Evolutionary conservation across 2,113 vertebrate species (phyloP), one percentile per base, ranked within the genome.

Genomic region (Acanthochromis polyacanthus): DNA sequence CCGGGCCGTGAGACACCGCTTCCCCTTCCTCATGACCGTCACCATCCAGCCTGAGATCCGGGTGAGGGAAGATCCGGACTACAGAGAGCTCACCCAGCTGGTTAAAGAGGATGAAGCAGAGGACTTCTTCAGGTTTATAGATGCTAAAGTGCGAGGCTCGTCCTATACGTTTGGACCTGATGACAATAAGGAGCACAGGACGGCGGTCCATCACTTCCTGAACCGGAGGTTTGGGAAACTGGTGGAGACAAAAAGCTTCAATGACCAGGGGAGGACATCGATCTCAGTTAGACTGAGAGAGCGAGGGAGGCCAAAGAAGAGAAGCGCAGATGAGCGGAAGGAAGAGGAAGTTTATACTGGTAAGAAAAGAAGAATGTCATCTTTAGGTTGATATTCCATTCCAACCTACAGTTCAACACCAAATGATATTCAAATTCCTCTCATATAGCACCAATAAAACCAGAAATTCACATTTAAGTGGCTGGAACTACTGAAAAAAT

Each of bases 231-330:
- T 98, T 57, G 98, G 97, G 16, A 98, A 97, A 57, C 92, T 99
- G 61, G 84, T 99, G 82, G 98, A 99, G 94, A 97, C 97, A 0
- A 98, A 99, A 53, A 96, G 96, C 80, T 98, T 99, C 78, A 70
- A 74, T 68, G 84, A 95, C 5, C 88, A 89, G 79, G 83, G 88
- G 16, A 84, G 77, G 20, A 88, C 90, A 7, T 92, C 92, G 1
- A 96, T 99, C 88, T 95, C 91, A 0, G 97, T 97, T 43, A 90
- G 97, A n/a, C 96, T 99, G 92, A 93, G 96, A 75, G 95, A 94
- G 80, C 95, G 92, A 80, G 83, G 69, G 10, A 85, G 84, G 56
- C 90, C 77, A 11, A 94, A 92, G 79, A 99, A 98, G 88, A 94
- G 96, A 30, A 77, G 86, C 0, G 75, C 89, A 36, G 87, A 79